A percentile compares a stretch with the other conserved stretches of the same genome.
These are phyloP conservation scores for Pelmatolapia mariae DNA, from an alignment of 2,113 vertebrate genomes.

Conservation along the genomic window DNA sequence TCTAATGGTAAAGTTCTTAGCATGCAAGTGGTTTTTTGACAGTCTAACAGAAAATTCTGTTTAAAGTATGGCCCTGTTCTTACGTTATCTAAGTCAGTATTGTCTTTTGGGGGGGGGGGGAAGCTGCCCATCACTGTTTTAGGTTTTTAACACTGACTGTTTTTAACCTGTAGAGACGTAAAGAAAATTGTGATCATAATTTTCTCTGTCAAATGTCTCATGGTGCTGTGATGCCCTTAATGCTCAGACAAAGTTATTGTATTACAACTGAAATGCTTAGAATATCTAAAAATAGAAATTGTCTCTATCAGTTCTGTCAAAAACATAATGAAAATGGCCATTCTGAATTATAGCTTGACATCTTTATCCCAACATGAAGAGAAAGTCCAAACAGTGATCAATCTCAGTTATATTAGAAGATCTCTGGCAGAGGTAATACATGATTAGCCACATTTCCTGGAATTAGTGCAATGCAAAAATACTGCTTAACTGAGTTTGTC, in stretches of 20 bases:
- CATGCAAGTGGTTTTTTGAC: not conserved
- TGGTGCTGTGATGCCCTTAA: not conserved
- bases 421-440: not conserved
- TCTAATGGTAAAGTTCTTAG: not conserved
- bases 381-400: not conserved
- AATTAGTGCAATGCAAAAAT: not conserved
- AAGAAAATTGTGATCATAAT: not conserved
- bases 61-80: not conserved
- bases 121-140: not conserved
- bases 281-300: not conserved
- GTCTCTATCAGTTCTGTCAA: not conserved
- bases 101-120: not conserved
- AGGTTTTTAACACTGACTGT: not conserved
- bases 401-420: not conserved
- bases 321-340: not conserved
- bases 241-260: not conserved
- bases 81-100: rapidly evolving
- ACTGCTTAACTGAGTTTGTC: not conserved
- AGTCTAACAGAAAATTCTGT: not conserved
- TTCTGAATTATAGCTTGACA: not conserved
- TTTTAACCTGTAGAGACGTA: rapidly evolving
- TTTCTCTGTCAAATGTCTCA: not conserved
- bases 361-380: not conserved
- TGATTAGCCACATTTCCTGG: not conserved
- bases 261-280: not conserved